A percentile compares a stretch with the other conserved stretches of the same genome.
phyloP scores from a whole-genome alignment of 1,140 invertebrate genomes.

The Microvelia longipes region DNA sequence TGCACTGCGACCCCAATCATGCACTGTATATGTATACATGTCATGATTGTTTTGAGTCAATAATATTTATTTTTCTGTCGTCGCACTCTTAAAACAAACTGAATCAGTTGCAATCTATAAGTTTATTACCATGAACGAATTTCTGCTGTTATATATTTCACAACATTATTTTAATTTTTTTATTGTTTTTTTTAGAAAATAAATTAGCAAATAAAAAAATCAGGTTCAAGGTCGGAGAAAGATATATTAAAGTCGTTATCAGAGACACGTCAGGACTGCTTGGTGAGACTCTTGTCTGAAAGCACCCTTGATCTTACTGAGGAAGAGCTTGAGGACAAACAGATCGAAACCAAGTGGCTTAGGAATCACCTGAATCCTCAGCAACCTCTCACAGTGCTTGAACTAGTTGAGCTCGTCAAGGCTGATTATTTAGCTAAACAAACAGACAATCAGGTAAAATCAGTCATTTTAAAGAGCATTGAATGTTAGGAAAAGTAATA shows the following conservation, averaged over 20 bases:
- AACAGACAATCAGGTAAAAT: conserved; percentile 3
- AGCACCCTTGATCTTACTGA: not conserved
- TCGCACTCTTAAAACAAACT: no score
- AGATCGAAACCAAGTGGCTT: conserved; percentile 19
- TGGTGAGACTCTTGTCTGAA: conserved; percentile 16
- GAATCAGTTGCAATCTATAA: no score
- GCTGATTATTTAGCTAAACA: conserved; percentile 31
- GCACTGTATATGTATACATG: no score
- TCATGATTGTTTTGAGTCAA: no score
- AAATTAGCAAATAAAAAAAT: conserved; percentile 8
- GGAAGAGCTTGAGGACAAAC: conserved; percentile 9
- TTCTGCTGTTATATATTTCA: no score
- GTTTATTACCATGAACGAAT: no score
- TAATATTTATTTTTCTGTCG: no score
- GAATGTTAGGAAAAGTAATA: no score
- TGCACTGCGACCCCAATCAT: no score
- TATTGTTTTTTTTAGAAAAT: conserved; percentile 10
- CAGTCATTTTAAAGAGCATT: no score
- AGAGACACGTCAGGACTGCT: conserved; percentile 13
- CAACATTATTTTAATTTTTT: no score
- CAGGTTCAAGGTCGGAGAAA: conserved; percentile 2
- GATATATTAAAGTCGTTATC: conserved; percentile 16
- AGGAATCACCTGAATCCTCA: conserved; percentile 20
- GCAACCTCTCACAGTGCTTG: conserved; percentile 29
- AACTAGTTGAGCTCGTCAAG: conserved; percentile 37